phyloP scores from a whole-genome alignment of 2,113 vertebrate genomes.

The Poeciliopsis prolifica region DNA sequence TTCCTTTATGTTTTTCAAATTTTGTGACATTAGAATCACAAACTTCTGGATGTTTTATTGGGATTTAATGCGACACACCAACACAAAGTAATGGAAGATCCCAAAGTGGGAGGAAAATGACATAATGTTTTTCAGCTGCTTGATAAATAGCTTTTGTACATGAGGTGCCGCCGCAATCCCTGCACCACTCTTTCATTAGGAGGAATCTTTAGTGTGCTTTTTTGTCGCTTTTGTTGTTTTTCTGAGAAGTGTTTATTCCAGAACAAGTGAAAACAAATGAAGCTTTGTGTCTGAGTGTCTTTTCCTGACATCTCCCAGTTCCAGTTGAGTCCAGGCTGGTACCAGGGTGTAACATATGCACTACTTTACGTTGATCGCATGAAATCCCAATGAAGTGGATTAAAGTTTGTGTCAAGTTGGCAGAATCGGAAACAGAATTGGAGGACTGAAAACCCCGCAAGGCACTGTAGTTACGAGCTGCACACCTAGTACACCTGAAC shows the following conservation, averaged over 20 bases:
- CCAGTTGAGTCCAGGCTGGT: too few species aligned
- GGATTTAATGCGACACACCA: neutral
- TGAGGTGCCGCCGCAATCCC: neutral
- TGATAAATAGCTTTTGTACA: neutral
- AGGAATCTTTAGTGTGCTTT: neutral
- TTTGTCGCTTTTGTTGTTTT: neutral
- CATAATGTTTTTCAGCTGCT: neutral
- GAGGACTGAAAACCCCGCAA: neutral
- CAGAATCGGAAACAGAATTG: neutral
- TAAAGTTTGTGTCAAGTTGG: neutral
- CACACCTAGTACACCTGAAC: conserved; percentile 12
- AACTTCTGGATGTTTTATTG: neutral
- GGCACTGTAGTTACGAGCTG: conserved; percentile 15
- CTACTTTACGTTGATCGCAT: neutral
- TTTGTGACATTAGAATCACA: neutral
- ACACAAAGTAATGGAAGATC: neutral
- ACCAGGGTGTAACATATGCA: too few species aligned
- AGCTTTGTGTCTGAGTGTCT: too few species aligned
- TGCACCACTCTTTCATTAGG: neutral
- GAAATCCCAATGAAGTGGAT: neutral
- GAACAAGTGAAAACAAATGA: too few species aligned
- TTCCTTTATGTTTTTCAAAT: neutral
- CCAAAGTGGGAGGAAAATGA: neutral
- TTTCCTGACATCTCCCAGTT: too few species aligned
- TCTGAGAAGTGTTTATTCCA: too few species aligned